Base-by-base conservation (phyloP, 2,888 invertebrate genomes). In the Drosophila leonis region DNA sequence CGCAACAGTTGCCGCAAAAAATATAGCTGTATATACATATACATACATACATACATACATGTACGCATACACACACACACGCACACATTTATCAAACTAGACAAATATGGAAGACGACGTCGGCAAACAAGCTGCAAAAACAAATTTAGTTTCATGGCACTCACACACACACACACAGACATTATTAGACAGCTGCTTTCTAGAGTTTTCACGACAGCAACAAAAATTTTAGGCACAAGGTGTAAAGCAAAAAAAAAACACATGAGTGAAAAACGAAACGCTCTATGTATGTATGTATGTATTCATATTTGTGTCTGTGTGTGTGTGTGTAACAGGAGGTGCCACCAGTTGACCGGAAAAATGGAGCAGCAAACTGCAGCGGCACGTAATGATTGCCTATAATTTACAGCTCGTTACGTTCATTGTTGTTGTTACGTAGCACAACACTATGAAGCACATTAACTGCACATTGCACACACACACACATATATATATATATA, bases 1-100 rank as follows among this genome's bases (percentile, higher is more conserved):
- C 56, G 78, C 87, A 85, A 85, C 87, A 83, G 89, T 85, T 89
- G 89, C 77, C 75, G 73, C 82, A 81, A 80, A 72, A 83, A 69
- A 13, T 59, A 51, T 63, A 80, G 24, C 75, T 66, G 66, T 56
- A 72, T 56, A 68, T 74, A 56, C n/a, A n/a, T 61, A 72, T 56
- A 63, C 72, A 65, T 61, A 59, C n/a, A 37, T 10, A 39, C 20
- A 79, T 56, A 70, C 41, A 75, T 65, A 59, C 52, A 52, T n/a
- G 37, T 20, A 56, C 65, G 67, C 51, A 73, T 64, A 64, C 44
- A 44, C 44, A 44, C 33, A 77, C 65, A 72, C 51, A 73, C 65
- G 69, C 71, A 65, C 55, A 74, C 60, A 74, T 72, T 67, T 62
- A 70, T 60, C 66, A 64, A 75, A 41, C 57, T 79, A 75, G 70